phyloP scores from a whole-genome alignment of 1,140 invertebrate genomes.

The Drosophila prosaltans region DNA sequence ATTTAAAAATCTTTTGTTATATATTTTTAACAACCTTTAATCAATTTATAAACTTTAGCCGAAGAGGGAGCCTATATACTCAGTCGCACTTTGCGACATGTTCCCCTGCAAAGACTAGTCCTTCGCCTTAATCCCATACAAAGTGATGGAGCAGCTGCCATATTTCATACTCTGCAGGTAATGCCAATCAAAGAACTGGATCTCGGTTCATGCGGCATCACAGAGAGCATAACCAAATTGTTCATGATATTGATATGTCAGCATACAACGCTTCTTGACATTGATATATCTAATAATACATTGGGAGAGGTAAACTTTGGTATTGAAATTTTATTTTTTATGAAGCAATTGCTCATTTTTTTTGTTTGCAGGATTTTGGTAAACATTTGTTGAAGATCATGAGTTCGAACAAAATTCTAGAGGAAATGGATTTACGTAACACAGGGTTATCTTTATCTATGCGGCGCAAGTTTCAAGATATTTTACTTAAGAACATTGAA shows the following conservation, averaged over 20 bases:
- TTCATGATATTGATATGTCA: conserved; percentile 74
- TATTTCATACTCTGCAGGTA: conserved; percentile 64
- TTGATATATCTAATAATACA: conserved; percentile 76
- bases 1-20: neutral
- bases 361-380: conserved; percentile 61
- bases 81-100: conserved; percentile 56
- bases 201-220: conserved; percentile 69
- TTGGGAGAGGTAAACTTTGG: conserved; percentile 57
- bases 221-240: conserved; percentile 63
- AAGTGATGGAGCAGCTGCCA: conserved; percentile 77
- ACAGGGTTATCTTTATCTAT: conserved; percentile 58
- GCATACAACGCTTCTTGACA: conserved; percentile 56
- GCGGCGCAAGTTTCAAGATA: conserved; percentile 60
- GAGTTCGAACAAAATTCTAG: conserved; percentile 65
- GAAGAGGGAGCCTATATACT: conserved; percentile 78
- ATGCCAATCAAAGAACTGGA: conserved; percentile 68
- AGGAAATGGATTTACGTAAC: conserved; percentile 72
- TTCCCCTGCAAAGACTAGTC: conserved; percentile 61
- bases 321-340: neutral
- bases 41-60: conserved; percentile 33
- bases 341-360: neutral
- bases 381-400: conserved; percentile 69
- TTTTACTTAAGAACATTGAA: conserved; percentile 61
- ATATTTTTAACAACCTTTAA: neutral
- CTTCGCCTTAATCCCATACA: conserved; percentile 78